These are phyloP conservation scores for Xylota segnis DNA, from an alignment of 2,888 invertebrate genomes.

Conservation along the genomic window DNA sequence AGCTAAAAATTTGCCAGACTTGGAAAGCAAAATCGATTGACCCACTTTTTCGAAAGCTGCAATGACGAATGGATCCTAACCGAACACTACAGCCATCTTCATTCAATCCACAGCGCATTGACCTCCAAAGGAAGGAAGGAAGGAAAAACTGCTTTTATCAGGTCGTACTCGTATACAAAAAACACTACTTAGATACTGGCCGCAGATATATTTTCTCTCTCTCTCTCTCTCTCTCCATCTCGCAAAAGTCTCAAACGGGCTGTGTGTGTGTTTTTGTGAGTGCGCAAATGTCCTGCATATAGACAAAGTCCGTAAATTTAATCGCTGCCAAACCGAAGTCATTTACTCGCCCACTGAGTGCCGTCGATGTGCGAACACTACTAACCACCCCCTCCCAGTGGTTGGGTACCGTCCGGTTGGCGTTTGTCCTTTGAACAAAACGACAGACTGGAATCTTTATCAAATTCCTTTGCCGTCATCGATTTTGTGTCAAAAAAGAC, in stretches of 20 bases:
- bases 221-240: not conserved
- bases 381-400: not conserved
- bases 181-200: slow-evolving; percentile 20
- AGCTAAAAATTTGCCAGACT: slow-evolving; percentile 53
- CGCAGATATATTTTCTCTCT: slow-evolving; percentile 12
- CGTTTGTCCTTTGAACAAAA: slow-evolving; percentile 31
- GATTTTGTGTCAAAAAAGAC: slow-evolving; percentile 76
- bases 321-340: slow-evolving; percentile 73
- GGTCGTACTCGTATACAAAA: slow-evolving; percentile 12
- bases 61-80: slow-evolving; percentile 54
- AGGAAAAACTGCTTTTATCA: slow-evolving; percentile 4
- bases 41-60: slow-evolving; percentile 61
- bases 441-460: slow-evolving; percentile 56
- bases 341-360: slow-evolving; percentile 72
- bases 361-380: slow-evolving; percentile 68
- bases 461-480: slow-evolving; percentile 71
- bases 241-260: not conserved
- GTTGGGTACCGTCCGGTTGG: not conserved
- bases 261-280: not conserved
- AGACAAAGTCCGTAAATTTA: slow-evolving; percentile 70
- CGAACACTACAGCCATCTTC: slow-evolving; percentile 48
- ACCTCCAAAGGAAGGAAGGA: slow-evolving; percentile 35
- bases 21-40: slow-evolving; percentile 72
- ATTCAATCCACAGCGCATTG: slow-evolving; percentile 48
- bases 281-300: slow-evolving; percentile 36